Percentiles rank a stretch among this genome's conserved stretches.
Evolutionary conservation across 1,140 invertebrate genomes (phyloP).

Genomic region (Bacillus rossius): DNA sequence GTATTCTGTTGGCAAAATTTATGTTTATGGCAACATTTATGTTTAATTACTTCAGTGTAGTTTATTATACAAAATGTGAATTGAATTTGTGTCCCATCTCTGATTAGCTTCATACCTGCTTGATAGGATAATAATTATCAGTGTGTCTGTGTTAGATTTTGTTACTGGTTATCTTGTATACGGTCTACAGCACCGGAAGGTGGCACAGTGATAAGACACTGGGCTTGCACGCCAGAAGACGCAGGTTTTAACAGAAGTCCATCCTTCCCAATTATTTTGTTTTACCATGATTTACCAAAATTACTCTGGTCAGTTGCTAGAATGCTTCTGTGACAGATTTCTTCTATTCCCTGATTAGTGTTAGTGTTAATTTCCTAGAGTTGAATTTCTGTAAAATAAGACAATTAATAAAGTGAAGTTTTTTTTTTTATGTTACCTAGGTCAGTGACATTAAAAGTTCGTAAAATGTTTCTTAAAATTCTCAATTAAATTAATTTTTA

Average conservation of each 20-base stretch:
- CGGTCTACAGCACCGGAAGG: background rate
- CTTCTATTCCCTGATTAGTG: background rate
- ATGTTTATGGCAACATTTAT: no score
- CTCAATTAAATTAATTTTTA: no score
- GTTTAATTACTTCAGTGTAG: background rate
- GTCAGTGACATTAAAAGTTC: no score
- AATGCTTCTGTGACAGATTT: background rate
- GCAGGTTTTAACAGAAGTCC: no score
- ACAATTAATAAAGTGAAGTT: background rate
- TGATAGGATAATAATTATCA: no score
- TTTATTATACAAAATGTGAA: constrained; percentile 1
- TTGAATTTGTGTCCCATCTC: background rate
- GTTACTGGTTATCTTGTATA: background rate
- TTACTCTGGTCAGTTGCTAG: background rate
- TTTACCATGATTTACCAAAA: background rate
- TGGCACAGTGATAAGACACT: no score
- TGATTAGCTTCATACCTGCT: background rate
- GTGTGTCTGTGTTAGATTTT: background rate
- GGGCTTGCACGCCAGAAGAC: no score
- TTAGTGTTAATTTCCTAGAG: background rate
- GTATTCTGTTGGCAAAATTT: no score
- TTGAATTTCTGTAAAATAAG: background rate
- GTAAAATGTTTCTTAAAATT: no score
- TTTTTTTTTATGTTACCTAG: constrained; percentile 9
- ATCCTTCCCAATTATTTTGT: background rate